These are phyloP conservation scores for Allolobophora icterica DNA, from an alignment of 2,888 invertebrate genomes.

Conservation along the genomic window DNA sequence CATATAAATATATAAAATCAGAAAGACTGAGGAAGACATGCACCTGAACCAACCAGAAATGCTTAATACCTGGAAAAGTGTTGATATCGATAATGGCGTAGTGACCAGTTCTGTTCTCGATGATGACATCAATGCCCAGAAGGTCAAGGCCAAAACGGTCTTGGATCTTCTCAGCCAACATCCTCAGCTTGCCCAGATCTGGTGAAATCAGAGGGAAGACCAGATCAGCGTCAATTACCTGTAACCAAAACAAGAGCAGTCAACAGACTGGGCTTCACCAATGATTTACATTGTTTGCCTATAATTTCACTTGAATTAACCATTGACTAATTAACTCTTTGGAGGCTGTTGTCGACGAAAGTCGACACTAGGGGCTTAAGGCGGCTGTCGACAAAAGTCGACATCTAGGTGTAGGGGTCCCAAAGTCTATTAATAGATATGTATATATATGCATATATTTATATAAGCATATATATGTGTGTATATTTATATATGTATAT, in stretches of 20 bases:
- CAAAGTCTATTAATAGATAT: too few species aligned
- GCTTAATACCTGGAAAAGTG: conserved; percentile 73
- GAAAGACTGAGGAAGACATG: not conserved
- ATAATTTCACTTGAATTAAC: not conserved
- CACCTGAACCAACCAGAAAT: not conserved
- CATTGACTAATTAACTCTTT: too few species aligned
- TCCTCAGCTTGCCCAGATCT: conserved; percentile 38
- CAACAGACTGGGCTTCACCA: not conserved
- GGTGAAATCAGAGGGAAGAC: conserved; percentile 34
- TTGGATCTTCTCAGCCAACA: conserved; percentile 74
- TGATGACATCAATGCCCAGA: conserved; percentile 84
- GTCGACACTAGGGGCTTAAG: too few species aligned
- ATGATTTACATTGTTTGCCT: not conserved
- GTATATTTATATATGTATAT: too few species aligned
- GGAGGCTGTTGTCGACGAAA: too few species aligned
- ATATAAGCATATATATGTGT: too few species aligned
- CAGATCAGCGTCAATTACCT: not conserved
- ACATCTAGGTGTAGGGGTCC: too few species aligned
- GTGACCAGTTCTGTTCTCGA: conserved; percentile 78
- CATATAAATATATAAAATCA: not conserved
- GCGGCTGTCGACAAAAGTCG: too few species aligned
- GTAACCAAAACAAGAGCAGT: not conserved
- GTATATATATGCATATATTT: too few species aligned
- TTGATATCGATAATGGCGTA: conserved; percentile 89
- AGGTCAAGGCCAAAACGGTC: conserved; percentile 77